Evolutionary conservation across 1,140 invertebrate genomes (phyloP), one percentile per base, ranked within the genome.

Genomic region (Tetragnatha versicolor): DNA sequence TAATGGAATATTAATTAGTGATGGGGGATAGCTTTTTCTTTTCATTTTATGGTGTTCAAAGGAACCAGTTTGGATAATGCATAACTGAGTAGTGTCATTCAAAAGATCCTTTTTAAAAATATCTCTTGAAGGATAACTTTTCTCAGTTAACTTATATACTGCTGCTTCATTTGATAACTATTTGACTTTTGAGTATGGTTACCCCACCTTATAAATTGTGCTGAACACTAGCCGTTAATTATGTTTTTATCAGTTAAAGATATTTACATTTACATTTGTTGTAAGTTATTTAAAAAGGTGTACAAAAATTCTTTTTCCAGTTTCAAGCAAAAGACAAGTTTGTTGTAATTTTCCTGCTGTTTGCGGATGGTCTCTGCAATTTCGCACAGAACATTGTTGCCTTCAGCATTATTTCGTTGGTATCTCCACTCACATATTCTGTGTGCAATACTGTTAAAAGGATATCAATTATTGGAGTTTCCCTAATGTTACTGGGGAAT

Each of bases 381-480:
- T 98, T 95, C 92, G 85, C 96, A 77, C 96, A 98, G 85, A 98
- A 98, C 84, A 91, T 98, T 69, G 90, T 97, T 27, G 96, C 97
- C 0, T 98, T 99, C 86, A 95, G 93, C 77, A 91, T 98, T 29
- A 88, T 99, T 75, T 85, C 87, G 37, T 68, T 96, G 72, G 94
- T 98, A 1, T 92, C 95, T 17, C 95, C 97, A 20, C 87, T 98
- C 27, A 96, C 95, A 0, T 99, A 98, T 86, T 94, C 96, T 0
- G 95, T 99, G 25, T 94, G 95, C 17, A 98, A 93, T 86, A 94
- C 95, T 14, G 94, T 94, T n/a, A 98, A 99, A 86, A 88, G 97
- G 82, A 94, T 98, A 80, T 94, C 94, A 78, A 93, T 98, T 22
- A 98, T 98, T 82, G 91, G 89, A 25, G 91, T 94, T 27, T 98